Evolutionary conservation across 2,113 vertebrate species (phyloP).

Genomic region (Lontra canadensis): DNA sequence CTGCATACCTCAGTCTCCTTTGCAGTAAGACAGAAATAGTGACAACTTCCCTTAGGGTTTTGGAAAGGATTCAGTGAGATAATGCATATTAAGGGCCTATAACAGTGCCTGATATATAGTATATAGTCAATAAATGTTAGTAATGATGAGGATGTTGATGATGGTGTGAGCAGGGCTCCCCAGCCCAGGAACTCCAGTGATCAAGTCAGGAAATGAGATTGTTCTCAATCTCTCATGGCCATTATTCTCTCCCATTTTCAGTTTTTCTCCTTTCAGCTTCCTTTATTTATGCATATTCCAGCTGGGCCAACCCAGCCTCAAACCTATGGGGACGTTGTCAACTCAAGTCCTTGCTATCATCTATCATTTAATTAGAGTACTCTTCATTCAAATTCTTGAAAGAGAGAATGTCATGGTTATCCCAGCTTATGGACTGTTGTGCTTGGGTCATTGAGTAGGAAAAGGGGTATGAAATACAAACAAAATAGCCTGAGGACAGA

Average conservation of each 20-base stretch:
- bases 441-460: not conserved
- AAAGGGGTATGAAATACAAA: not conserved
- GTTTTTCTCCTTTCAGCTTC: not conserved
- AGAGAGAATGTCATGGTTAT: not conserved
- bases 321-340: not conserved
- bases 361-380: not conserved
- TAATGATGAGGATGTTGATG: not conserved
- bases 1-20: not conserved
- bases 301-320: not conserved
- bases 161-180: not conserved
- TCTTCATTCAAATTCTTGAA: not conserved
- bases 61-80: slow-evolving; percentile 7
- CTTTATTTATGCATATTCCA: not conserved
- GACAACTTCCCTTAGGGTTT: not conserved
- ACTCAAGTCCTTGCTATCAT: not conserved
- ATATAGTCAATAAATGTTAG: not conserved
- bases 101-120: not conserved
- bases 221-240: not conserved
- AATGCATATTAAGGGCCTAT: not conserved
- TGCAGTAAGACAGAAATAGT: not conserved
- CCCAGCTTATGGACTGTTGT: not conserved
- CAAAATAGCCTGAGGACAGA: not conserved
- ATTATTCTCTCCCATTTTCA: not conserved
- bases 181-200: not conserved
- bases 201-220: not conserved